Base-by-base conservation (phyloP, 1,140 invertebrate genomes). In the Nephila pilipes region DNA sequence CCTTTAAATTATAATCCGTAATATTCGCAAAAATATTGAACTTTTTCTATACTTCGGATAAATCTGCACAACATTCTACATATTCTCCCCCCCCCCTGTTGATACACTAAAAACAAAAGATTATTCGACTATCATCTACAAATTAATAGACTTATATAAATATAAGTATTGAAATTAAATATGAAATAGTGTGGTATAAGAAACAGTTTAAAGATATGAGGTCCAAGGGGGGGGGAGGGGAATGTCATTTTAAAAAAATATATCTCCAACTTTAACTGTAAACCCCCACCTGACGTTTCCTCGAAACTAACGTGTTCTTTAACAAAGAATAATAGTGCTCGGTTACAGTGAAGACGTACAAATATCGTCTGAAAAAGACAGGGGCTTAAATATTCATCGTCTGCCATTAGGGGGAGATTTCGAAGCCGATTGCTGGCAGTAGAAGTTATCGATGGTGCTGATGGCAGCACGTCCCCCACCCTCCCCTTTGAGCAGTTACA, bases 351-450 rank as follows among this genome's bases (percentile, higher is more conserved):
- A 63, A 90, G 88, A 80, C 80, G 54, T 60, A 36, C 58, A 58
- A 80, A 79, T 79, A 90, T 36, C 65, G 65, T 46, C 46, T 69
- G 63, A 36, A 92, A 92, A 92, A 92, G 80, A 85, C 90, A 75
- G 60, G 81, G 90, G 90, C 90, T 92, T 92, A 92, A 92, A 92
- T 92, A 92, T 92, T 92, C 90, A 92, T 92, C 90, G 90, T 65
- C 80, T 69, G 79, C 90, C 90, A 92, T 92, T 92, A 92, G 90
- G 79, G 79, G 90, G 81, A 92, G 90, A 92, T 92, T 92, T 85
- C 80, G 80, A 57, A 85, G 38, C 55, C 90, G 90, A 92, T 92
- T 85, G 90, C 83, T 38, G 46, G 46, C 90, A n/a, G 69, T 69
- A 85, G 60, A 92, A 92, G 80, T 92, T 92, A 92, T 92, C 90